Percentiles rank a stretch among this genome's conserved stretches.
Conservation (phyloP, 1,140 invertebrate genomes). For the Orussus abietinus region DNA sequence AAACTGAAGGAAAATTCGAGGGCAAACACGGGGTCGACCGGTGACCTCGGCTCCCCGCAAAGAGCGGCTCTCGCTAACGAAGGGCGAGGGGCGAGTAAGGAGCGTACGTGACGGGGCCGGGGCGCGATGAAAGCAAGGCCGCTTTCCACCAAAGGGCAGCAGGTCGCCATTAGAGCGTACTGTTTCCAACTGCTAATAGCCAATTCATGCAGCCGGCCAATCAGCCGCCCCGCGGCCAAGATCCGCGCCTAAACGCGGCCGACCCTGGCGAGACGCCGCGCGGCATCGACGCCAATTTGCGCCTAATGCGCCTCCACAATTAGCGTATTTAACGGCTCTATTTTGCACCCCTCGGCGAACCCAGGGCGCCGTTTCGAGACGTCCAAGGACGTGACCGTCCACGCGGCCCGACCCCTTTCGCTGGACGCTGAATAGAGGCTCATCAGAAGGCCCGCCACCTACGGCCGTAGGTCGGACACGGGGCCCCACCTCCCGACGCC, state of each 20-base stretch:
- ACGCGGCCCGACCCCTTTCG: conserved; percentile 1
- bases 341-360: not conserved
- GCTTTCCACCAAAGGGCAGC: conserved; percentile 36
- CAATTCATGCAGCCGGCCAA: conserved; percentile 36
- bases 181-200: conserved; percentile 44
- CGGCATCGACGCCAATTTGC: not conserved
- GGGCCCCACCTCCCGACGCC: too few species aligned
- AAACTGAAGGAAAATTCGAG: too few species aligned
- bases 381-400: not conserved
- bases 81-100: conserved; percentile 28
- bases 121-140: conserved; percentile 19
- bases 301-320: not conserved
- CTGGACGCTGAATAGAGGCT: conserved; percentile 16
- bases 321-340: not conserved
- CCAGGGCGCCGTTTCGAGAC: not conserved
- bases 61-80: conserved; percentile 39
- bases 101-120: conserved; percentile 15
- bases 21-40: too few species aligned
- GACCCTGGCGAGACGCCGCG: conserved; percentile 1
- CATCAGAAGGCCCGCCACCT: too few species aligned
- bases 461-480: too few species aligned
- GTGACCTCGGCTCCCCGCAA: too few species aligned
- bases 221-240: conserved; percentile 10
- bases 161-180: conserved; percentile 43
- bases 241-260: not conserved